These are phyloP conservation scores for Cosmopolites sordidus DNA, from an alignment of 2,888 invertebrate genomes.

Conservation along the genomic window DNA sequence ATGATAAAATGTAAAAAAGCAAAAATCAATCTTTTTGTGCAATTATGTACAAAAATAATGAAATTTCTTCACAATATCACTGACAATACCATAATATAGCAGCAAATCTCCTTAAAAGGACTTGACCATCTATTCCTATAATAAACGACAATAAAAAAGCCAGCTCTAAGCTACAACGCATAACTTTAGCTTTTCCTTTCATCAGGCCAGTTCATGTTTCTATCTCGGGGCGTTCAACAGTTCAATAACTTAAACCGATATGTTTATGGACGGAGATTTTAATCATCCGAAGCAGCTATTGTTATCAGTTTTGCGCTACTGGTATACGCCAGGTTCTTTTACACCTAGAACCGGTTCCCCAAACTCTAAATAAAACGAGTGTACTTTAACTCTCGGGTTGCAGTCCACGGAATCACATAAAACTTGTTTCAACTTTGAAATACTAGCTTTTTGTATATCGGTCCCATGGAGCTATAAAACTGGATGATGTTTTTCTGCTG, in stretches of 20 bases:
- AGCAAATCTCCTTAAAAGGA: too few relatives aligned
- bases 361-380: conserved; percentile 1
- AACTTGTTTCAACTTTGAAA: conserved; percentile 2
- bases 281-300: background rate
- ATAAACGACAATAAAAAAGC: too few relatives aligned
- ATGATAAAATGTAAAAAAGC: too few relatives aligned
- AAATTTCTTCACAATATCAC: too few relatives aligned
- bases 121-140: too few relatives aligned
- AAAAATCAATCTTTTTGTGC: too few relatives aligned
- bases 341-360: conserved; percentile 2
- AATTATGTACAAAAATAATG: too few relatives aligned
- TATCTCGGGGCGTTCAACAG: background rate
- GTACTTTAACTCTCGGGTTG: background rate
- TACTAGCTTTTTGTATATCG: background rate
- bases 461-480: background rate
- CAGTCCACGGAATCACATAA: background rate
- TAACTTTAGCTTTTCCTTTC: background rate
- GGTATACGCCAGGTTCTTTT: background rate
- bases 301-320: conserved; percentile 1
- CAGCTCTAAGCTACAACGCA: too few relatives aligned
- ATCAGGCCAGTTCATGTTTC: background rate
- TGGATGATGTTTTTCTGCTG: too few relatives aligned
- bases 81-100: too few relatives aligned
- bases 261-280: conserved; percentile 1
- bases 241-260: conserved; percentile 1